phyloP scores from a whole-genome alignment of 2,888 invertebrate genomes.

The Caenorhabditis sp. region DNA sequence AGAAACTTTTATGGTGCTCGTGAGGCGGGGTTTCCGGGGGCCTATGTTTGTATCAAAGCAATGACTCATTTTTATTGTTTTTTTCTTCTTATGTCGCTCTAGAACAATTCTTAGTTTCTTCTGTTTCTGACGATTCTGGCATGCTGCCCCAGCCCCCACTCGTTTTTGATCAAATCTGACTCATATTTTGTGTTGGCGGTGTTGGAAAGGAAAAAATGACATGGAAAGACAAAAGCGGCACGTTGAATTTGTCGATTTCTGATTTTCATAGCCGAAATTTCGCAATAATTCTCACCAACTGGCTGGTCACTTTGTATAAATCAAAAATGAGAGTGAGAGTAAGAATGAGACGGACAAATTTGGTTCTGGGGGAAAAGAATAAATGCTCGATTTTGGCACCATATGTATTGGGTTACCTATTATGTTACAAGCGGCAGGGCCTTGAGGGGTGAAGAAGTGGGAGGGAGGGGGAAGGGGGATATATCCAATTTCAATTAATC shows the following conservation, averaged over 20 bases:
- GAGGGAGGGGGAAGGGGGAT: no score
- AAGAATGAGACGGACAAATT: not conserved
- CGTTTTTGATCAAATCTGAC: constrained; percentile 27
- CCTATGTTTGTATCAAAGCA: not conserved
- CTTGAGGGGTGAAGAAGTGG: no score
- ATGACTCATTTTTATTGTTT: constrained; percentile 56
- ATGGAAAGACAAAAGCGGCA: constrained; percentile 2
- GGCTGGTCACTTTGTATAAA: no score
- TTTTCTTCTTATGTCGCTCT: constrained; percentile 32
- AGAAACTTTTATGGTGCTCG: constrained; percentile 37
- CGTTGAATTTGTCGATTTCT: not conserved
- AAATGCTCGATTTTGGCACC: constrained; percentile 36
- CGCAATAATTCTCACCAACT: no score
- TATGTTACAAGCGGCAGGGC: constrained; percentile 27
- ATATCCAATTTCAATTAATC: constrained; percentile 62
- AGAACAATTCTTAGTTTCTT: constrained; percentile 25
- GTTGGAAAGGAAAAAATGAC: no score
- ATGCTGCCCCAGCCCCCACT: not conserved
- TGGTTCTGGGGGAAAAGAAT: no score
- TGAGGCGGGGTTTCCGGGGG: constrained; percentile 28
- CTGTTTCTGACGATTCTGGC: not conserved
- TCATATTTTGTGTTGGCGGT: constrained; percentile 17
- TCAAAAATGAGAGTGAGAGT: not conserved
- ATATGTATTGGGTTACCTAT: constrained; percentile 49
- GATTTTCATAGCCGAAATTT: not conserved